These are phyloP conservation scores for Squalus acanthias DNA, from an alignment of 2,797 vertebrate species.

Conservation along the genomic window DNA sequence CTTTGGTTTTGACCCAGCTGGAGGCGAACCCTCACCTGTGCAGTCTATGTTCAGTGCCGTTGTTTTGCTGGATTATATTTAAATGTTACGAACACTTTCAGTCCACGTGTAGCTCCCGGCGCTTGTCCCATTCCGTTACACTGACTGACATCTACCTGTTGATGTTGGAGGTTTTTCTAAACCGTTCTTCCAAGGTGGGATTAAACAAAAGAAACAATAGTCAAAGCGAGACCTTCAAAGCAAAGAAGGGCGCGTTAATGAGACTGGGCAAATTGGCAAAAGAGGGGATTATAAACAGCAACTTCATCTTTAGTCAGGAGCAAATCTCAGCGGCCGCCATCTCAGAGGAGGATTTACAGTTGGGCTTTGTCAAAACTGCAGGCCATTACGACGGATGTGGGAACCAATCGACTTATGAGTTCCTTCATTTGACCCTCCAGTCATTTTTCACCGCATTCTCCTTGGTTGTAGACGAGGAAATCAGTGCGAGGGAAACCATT, in stretches of 20 bases:
- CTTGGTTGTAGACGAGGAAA: conserved; percentile 66
- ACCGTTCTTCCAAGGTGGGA: conserved; percentile 54
- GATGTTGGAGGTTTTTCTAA: conserved; percentile 79
- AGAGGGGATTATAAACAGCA: conserved; percentile 60
- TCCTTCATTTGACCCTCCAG: conserved; percentile 82
- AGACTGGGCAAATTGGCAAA: conserved; percentile 72
- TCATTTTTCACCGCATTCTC: conserved; percentile 81
- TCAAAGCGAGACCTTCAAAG: conserved; percentile 64
- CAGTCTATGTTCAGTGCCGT: conserved; percentile 80
- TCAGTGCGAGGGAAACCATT: conserved; percentile 59
- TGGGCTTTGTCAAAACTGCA: conserved; percentile 75
- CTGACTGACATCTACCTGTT: conserved; percentile 82
- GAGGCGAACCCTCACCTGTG: conserved; percentile 82
- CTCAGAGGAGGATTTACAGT: conserved; percentile 65
- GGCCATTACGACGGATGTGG: conserved; percentile 50
- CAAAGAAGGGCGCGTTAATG: conserved; percentile 58
- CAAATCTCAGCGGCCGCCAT: conserved; percentile 59
- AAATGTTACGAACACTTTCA: conserved; percentile 79
- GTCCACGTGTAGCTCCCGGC: conserved; percentile 59
- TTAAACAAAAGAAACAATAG: conserved; percentile 66
- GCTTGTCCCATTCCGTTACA: conserved; percentile 70
- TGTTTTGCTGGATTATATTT: conserved; percentile 93
- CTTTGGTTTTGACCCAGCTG: conserved; percentile 67
- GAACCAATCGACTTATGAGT: conserved; percentile 66
- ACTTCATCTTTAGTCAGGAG: conserved; percentile 72